phyloP scores from a whole-genome alignment of 2,797 vertebrate genomes.

The Nannoperca australis region DNA sequence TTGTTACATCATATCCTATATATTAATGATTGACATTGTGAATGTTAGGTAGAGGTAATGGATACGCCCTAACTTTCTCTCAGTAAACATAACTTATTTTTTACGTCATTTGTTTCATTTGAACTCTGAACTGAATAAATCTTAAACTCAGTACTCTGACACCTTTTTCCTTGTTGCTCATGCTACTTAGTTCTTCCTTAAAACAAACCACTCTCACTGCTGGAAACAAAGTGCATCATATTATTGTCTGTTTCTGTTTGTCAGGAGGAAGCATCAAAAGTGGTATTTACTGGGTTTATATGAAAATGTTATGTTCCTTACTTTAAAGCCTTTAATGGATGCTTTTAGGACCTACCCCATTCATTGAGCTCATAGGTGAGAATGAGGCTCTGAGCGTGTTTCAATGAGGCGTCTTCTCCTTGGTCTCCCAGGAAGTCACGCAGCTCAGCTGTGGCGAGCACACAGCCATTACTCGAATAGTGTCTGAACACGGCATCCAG shows the following conservation, averaged over 20 bases:
- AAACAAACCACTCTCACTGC: constrained; percentile 9
- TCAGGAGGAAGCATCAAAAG: neutral
- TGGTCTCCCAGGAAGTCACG: constrained; percentile 94
- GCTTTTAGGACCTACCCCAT: constrained; percentile 85
- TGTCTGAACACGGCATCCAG: constrained; percentile 90
- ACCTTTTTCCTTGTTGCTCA: neutral
- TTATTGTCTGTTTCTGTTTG: constrained; percentile 7
- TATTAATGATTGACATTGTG: neutral
- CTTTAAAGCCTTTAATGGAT: constrained; percentile 32
- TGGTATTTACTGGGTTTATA: constrained; percentile 1
- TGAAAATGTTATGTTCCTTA: constrained; percentile 7
- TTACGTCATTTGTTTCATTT: neutral
- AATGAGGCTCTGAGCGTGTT: constrained; percentile 86
- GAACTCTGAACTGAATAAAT: neutral
- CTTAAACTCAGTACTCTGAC: neutral
- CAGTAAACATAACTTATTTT: neutral
- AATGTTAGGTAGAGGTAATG: neutral
- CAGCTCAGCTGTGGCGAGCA: constrained; percentile 91
- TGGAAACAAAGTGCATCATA: neutral
- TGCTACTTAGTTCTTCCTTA: neutral
- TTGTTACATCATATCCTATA: too few relatives aligned
- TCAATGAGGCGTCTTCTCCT: constrained; percentile 89
- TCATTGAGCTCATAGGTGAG: constrained; percentile 90
- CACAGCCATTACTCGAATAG: constrained; percentile 91
- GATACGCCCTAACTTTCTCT: neutral